phyloP scores from a whole-genome alignment of 1,140 invertebrate species.

The Conus betulinus region DNA sequence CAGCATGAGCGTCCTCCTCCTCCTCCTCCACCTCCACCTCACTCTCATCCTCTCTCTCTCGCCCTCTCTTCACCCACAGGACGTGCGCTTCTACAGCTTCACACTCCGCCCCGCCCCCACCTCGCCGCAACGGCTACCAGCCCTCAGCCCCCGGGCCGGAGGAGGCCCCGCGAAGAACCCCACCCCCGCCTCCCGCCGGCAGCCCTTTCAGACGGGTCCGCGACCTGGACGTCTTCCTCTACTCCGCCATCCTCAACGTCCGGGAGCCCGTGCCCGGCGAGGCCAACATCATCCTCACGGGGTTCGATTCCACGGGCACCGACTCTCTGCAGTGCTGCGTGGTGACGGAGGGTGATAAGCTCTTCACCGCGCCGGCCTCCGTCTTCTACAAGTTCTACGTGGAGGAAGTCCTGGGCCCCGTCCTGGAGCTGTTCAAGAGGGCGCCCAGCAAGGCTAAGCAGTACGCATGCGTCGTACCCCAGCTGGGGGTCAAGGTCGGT shows the following conservation, averaged over 20 bases:
- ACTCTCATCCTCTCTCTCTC: too few species aligned
- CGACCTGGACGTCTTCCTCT: constrained; percentile 33
- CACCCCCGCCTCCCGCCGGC: too few species aligned
- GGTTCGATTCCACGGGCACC: constrained; percentile 8
- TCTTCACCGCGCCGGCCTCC: background rate
- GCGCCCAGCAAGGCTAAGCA: constrained; percentile 30
- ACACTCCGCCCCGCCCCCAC: too few species aligned
- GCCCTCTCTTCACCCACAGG: too few species aligned
- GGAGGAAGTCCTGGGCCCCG: background rate
- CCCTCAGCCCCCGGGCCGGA: too few species aligned
- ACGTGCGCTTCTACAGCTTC: too few species aligned
- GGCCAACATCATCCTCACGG: constrained; percentile 39
- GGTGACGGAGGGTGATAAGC: background rate
- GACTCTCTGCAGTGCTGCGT: background rate
- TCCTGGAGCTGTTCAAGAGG: constrained; percentile 12
- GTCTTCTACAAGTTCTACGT: background rate
- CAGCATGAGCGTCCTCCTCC: too few species aligned
- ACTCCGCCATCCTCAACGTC: constrained; percentile 43
- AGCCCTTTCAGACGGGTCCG: background rate
- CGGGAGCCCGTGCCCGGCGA: background rate
- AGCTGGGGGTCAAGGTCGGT: constrained; percentile 13
- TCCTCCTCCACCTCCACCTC: too few species aligned
- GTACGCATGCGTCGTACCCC: constrained; percentile 32
- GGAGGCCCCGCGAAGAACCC: too few species aligned
- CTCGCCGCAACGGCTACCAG: too few species aligned